phyloP scores from a whole-genome alignment of 2,797 vertebrate species.

The Vireo griseus region DNA sequence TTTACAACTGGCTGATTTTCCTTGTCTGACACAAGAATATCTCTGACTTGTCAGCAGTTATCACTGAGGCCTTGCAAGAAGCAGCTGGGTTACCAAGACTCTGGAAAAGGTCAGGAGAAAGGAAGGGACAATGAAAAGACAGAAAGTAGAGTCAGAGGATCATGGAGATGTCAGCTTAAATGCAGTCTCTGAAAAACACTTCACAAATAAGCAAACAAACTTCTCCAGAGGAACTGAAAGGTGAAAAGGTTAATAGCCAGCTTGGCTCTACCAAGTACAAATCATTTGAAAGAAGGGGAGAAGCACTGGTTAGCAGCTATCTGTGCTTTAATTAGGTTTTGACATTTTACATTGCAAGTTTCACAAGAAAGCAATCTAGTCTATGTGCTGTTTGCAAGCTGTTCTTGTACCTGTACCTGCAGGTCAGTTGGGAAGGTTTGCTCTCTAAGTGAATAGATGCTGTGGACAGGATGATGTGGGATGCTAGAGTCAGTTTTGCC shows the following conservation, averaged over 20 bases:
- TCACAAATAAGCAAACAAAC: background rate
- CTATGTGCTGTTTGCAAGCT: background rate
- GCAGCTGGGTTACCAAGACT: background rate
- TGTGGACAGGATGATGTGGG: background rate
- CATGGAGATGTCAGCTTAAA: background rate
- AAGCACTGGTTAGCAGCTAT: background rate
- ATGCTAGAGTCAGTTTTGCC: background rate
- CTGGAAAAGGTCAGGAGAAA: constrained; percentile 1
- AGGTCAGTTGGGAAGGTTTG: background rate
- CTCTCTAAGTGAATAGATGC: background rate
- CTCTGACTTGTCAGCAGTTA: background rate
- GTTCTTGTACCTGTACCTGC: background rate
- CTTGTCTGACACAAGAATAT: background rate
- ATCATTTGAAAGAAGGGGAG: background rate
- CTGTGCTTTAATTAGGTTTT: background rate
- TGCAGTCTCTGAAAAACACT: background rate
- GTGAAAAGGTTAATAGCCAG: background rate
- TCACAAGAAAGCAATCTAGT: background rate
- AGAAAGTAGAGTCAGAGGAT: background rate
- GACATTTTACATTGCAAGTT: background rate
- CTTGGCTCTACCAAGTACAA: background rate
- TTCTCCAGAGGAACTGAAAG: background rate
- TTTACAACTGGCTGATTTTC: constrained; percentile 12
- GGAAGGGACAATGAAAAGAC: background rate
- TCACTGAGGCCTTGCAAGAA: background rate